A percentile compares a stretch with the other conserved stretches of the same genome.
These are phyloP conservation scores for Orientallactaga sibirica DNA, from an alignment of 2,797 vertebrate genomes.

Conservation along the genomic window DNA sequence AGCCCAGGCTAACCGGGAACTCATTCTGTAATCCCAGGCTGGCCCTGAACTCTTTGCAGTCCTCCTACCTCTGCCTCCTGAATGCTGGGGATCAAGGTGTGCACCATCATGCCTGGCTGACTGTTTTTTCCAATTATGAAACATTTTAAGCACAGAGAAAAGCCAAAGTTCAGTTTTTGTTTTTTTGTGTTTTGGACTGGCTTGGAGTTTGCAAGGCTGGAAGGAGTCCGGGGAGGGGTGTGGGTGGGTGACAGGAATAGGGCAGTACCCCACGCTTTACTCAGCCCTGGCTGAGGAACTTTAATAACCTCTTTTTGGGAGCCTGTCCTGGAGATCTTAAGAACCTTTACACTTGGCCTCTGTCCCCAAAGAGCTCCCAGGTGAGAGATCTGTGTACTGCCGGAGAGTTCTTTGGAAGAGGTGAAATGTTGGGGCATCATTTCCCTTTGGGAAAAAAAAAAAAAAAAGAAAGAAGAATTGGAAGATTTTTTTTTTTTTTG, in stretches of 20 bases:
- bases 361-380: neutral
- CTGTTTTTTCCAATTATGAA: neutral
- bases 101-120: too few species aligned
- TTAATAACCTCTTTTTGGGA: neutral
- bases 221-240: neutral
- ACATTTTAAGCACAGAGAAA: conserved; percentile 56
- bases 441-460: conserved; percentile 33
- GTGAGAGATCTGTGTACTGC: neutral
- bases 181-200: neutral
- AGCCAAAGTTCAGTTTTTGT: conserved; percentile 14
- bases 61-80: neutral
- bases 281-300: neutral
- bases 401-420: neutral
- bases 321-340: neutral
- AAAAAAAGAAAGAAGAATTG: conserved; percentile 51
- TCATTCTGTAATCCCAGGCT: neutral
- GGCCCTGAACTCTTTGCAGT: neutral
- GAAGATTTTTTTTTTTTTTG: conserved; percentile 16
- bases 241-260: neutral
- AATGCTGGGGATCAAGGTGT: too few species aligned
- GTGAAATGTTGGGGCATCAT: neutral
- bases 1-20: too few species aligned
- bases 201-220: conserved; percentile 9
- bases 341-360: neutral
- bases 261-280: neutral